Conservation (phyloP, 2,888 invertebrate species). For the Mylabris sibirica region DNA sequence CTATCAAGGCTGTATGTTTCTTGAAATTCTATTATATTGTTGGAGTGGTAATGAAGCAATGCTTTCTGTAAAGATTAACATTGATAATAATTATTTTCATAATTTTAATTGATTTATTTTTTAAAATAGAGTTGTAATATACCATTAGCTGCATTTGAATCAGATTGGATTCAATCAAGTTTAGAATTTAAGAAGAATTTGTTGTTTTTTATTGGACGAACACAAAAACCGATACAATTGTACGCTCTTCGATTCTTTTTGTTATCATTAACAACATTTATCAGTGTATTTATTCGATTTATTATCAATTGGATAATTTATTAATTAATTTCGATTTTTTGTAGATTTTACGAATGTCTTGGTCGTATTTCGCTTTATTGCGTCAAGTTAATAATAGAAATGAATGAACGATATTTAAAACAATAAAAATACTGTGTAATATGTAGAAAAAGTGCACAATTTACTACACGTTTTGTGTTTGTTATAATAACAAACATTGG, state of each 20-base stretch:
- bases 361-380: slow-evolving; percentile 28
- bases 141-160: slow-evolving; percentile 26
- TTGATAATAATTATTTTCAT: neutral
- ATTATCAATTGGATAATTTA: neutral
- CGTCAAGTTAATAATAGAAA: slow-evolving; percentile 22
- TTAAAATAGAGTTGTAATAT: slow-evolving; percentile 28
- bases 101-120: slow-evolving; percentile 3
- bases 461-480: neutral
- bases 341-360: slow-evolving; percentile 27
- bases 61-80: slow-evolving; percentile 3
- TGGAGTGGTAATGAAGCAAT: slow-evolving; percentile 14
- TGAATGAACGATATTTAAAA: neutral
- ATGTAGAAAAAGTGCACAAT: neutral
- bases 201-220: slow-evolving; percentile 21
- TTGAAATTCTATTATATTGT: slow-evolving; percentile 16
- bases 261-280: slow-evolving; percentile 25
- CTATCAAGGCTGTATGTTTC: neutral
- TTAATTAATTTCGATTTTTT: slow-evolving; percentile 14
- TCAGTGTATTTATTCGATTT: slow-evolving; percentile 9
- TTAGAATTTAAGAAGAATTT: slow-evolving; percentile 25
- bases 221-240: slow-evolving; percentile 26
- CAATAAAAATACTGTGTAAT: neutral
- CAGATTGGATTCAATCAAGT: slow-evolving; percentile 20
- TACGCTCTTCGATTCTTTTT: slow-evolving; percentile 23
- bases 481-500: neutral